These are phyloP conservation scores for Melieria crassipennis DNA, from an alignment of 2,888 invertebrate genomes.

Conservation along the genomic window DNA sequence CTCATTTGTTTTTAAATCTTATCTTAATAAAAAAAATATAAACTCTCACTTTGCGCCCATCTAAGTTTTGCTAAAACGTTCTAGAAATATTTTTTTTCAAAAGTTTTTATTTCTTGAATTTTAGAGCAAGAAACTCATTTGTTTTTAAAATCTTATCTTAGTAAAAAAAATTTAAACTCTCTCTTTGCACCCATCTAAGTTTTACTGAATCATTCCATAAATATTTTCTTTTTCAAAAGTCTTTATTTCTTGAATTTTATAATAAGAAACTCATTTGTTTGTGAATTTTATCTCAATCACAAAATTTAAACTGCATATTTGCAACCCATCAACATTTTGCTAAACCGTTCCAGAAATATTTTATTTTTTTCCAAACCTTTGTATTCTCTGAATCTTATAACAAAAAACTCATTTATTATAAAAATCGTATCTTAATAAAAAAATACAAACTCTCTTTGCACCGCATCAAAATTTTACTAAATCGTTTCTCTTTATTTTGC, in stretches of 20 bases:
- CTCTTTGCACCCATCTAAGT: neutral
- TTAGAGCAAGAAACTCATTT: neutral
- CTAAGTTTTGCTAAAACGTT: neutral
- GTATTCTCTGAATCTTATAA: no score
- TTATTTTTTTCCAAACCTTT: no score
- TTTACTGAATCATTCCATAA: neutral
- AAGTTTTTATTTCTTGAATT: neutral
- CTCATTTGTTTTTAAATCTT: no score
- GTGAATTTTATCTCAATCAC: no score
- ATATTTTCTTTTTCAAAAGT: no score
- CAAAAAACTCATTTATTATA: no score
- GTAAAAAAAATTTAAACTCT: no score
- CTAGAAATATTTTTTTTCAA: neutral
- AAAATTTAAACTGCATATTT: no score
- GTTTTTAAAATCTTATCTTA: neutral
- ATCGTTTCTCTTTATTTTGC: constrained; percentile 23
- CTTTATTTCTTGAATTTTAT: no score
- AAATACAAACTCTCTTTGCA: neutral
- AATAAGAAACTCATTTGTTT: no score
- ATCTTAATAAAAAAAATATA: no score
- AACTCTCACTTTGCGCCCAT: neutral
- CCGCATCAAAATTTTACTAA: neutral
- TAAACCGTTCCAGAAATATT: neutral
- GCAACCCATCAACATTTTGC: neutral
- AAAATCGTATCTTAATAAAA: no score